A percentile compares a stretch with the other conserved stretches of the same genome.
phyloP scores from a whole-genome alignment of 2,888 invertebrate species.

The Choristoneura rosaceana region DNA sequence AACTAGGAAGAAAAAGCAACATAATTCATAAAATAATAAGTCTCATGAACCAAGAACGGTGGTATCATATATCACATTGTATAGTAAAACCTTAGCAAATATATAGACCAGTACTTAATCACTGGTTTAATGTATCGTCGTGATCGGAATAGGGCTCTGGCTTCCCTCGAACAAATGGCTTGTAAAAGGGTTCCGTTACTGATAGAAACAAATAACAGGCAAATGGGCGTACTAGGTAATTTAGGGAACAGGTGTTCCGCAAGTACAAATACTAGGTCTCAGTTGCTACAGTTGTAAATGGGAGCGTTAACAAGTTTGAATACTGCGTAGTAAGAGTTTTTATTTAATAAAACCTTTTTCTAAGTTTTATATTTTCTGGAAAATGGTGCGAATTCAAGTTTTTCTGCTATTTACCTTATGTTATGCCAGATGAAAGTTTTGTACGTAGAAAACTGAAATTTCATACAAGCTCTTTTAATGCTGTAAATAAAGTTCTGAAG shows the following conservation, averaged over 20 bases:
- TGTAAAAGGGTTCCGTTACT: conserved; percentile 45
- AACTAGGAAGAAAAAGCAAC: background rate
- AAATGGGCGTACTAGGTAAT: conserved; percentile 36
- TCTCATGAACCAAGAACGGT: background rate
- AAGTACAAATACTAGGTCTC: conserved; percentile 36
- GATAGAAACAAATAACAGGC: conserved; percentile 44
- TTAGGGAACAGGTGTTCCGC: conserved; percentile 36
- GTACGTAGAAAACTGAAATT: too few relatives aligned
- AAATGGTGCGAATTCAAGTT: background rate
- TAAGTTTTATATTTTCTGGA: background rate
- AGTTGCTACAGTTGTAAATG: background rate
- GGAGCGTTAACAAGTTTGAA: background rate
- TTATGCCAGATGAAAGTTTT: too few relatives aligned
- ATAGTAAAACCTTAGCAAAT: conserved; percentile 32
- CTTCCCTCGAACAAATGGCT: conserved; percentile 43
- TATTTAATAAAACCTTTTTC: background rate
- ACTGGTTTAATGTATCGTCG: conserved; percentile 45
- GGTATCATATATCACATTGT: conserved; percentile 19
- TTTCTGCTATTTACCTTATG: background rate
- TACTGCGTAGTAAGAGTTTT: background rate
- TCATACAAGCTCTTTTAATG: too few relatives aligned
- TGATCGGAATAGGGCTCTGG: conserved; percentile 41
- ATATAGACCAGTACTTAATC: conserved; percentile 44
- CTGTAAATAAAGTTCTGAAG: too few relatives aligned
- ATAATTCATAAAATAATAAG: conserved; percentile 6